Percentiles rank a stretch among this genome's conserved stretches.
Conservation (phyloP, 2,797 vertebrate species). For the Odontamblyopus lacepedii region DNA sequence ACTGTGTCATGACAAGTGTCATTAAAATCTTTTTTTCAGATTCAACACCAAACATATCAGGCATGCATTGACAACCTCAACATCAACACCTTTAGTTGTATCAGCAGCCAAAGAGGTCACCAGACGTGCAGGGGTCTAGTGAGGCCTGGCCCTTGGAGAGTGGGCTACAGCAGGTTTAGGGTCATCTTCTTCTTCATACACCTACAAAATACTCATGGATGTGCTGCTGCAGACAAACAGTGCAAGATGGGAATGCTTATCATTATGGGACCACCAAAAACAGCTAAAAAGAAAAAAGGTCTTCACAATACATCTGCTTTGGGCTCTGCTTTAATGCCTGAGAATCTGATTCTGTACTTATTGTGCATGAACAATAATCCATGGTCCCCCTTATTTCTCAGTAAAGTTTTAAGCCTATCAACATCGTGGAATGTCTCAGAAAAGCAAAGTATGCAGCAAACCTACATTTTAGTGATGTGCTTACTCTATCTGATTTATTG, state of each 20-base stretch:
- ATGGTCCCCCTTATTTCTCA: not conserved
- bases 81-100: conserved; percentile 62
- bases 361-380: conserved; percentile 4
- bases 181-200: conserved; percentile 56
- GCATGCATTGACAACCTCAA: conserved; percentile 80
- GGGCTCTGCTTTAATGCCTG: conserved; percentile 18
- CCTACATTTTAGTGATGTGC: not conserved
- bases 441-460: not conserved
- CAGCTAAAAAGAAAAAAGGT: conserved; percentile 54
- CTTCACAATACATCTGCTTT: conserved; percentile 24
- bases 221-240: conserved; percentile 37
- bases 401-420: not conserved
- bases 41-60: conserved; percentile 83
- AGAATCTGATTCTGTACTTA: conserved; percentile 31
- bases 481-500: not conserved
- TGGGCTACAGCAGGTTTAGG: conserved; percentile 66
- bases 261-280: conserved; percentile 58
- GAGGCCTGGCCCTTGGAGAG: conserved; percentile 44
- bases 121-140: conserved; percentile 39
- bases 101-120: conserved; percentile 48
- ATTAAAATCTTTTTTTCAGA: conserved; percentile 44
- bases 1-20: conserved; percentile 53
- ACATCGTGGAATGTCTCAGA: conserved; percentile 3
- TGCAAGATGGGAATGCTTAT: conserved; percentile 30
- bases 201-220: conserved; percentile 51